A percentile compares a stretch with the other conserved stretches of the same genome.
Conservation (phyloP, 1,140 invertebrate species). For the Drosophila sp. region DNA sequence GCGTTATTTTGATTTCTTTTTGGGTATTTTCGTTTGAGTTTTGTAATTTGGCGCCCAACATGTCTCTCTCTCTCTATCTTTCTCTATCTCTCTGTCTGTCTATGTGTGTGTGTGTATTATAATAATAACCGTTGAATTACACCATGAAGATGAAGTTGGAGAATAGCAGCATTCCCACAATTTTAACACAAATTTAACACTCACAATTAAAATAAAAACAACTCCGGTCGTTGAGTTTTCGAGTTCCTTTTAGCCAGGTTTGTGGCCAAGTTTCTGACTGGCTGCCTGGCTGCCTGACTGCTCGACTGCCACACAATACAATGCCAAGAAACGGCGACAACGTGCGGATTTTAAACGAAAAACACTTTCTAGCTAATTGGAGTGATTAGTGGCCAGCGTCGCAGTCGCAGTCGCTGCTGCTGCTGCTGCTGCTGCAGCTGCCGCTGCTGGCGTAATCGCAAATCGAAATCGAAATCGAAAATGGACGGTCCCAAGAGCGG, state of each 20-base stretch:
- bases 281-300: constrained; percentile 56
- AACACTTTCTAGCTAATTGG: constrained; percentile 81
- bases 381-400: constrained; percentile 76
- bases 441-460: constrained; percentile 41
- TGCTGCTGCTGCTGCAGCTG: neutral
- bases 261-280: constrained; percentile 57
- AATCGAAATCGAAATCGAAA: neutral
- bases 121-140: no score
- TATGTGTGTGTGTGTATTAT: neutral
- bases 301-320: constrained; percentile 64
- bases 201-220: neutral
- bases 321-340: constrained; percentile 84
- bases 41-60: constrained; percentile 38
- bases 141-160: neutral
- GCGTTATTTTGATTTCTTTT: constrained; percentile 5
- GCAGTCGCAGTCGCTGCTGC: constrained; percentile 21
- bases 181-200: neutral
- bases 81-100: no score
- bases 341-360: constrained; percentile 84
- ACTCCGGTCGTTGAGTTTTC: neutral
- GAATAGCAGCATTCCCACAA: neutral
- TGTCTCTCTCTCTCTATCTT: no score
- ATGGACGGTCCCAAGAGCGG: constrained; percentile 58
- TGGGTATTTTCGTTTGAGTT: neutral
- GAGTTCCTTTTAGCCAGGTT: neutral